These are phyloP conservation scores for Sarcoramphus papa DNA, from an alignment of 2,797 vertebrate species.

Conservation along the genomic window DNA sequence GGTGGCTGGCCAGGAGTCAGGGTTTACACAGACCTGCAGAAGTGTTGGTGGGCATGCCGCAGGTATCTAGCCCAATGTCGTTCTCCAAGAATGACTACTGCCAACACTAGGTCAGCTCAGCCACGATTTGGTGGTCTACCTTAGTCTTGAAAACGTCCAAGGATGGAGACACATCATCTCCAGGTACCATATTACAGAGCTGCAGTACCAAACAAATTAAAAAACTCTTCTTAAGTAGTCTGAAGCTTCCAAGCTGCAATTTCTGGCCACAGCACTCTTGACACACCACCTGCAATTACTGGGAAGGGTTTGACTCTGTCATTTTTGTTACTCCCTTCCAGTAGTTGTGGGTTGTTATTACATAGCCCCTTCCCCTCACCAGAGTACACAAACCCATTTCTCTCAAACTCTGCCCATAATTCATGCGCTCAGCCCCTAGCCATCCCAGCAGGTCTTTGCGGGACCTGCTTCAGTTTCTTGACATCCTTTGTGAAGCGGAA, in stretches of 20 bases:
- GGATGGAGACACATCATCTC: background rate
- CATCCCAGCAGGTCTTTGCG: background rate
- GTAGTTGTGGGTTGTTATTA: background rate
- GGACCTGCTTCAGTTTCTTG: background rate
- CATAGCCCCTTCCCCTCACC: background rate
- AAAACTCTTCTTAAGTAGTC: background rate
- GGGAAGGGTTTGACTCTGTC: background rate
- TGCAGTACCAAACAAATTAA: background rate
- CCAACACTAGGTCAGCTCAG: background rate
- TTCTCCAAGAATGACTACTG: background rate
- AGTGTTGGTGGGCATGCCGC: background rate
- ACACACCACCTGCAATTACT: background rate
- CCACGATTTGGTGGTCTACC: background rate
- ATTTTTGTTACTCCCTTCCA: background rate
- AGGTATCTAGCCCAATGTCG: rapidly evolving
- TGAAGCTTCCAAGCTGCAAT: background rate
- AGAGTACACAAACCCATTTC: background rate
- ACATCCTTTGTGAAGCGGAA: background rate
- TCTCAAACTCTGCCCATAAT: background rate
- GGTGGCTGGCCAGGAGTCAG: background rate
- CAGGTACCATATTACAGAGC: background rate
- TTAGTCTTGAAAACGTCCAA: background rate
- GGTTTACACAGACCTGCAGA: background rate
- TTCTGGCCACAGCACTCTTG: background rate
- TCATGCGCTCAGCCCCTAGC: background rate